Evolutionary conservation across 2,888 invertebrate species (phyloP).

Genomic region (Lamproptera curius): DNA sequence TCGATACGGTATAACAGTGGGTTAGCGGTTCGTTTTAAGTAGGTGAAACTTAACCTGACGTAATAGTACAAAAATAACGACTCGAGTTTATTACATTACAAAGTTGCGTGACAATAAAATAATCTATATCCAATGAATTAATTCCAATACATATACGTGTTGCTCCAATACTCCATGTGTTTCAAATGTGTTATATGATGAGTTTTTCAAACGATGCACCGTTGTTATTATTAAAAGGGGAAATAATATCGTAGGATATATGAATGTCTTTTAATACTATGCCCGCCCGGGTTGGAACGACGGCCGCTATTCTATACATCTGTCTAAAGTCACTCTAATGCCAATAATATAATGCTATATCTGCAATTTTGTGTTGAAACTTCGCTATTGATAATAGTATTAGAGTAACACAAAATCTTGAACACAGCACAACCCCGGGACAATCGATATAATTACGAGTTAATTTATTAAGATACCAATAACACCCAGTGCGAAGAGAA

Average conservation of each 20-base stretch:
- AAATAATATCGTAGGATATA: conserved; percentile 40
- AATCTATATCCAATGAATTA: conserved; percentile 29
- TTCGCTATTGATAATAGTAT: conserved; percentile 8
- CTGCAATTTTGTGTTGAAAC: conserved; percentile 70
- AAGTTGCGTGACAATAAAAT: conserved; percentile 37
- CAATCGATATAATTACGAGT: conserved; percentile 38
- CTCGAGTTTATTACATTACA: conserved; percentile 42
- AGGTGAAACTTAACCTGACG: conserved; percentile 61
- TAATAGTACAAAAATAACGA: conserved; percentile 74
- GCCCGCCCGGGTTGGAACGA: conserved; percentile 50
- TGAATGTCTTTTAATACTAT: conserved; percentile 66
- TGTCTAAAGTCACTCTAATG: conserved; percentile 68
- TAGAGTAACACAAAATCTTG: conserved; percentile 61
- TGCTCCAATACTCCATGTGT: conserved; percentile 33
- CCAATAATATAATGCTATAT: conserved; percentile 64
- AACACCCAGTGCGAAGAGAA: conserved; percentile 66
- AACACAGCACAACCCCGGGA: conserved; percentile 59
- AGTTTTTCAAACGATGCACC: conserved; percentile 44
- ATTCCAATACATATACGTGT: conserved; percentile 35
- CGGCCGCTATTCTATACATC: conserved; percentile 51
- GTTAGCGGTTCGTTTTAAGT: conserved; percentile 73
- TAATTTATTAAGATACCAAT: conserved; percentile 47
- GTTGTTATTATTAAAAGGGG: conserved; percentile 37
- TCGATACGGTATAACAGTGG: conserved; percentile 74
- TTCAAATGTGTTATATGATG: no score